Base-by-base conservation (phyloP, 1,140 invertebrate genomes). In the Polypedilum vanderplanki region DNA sequence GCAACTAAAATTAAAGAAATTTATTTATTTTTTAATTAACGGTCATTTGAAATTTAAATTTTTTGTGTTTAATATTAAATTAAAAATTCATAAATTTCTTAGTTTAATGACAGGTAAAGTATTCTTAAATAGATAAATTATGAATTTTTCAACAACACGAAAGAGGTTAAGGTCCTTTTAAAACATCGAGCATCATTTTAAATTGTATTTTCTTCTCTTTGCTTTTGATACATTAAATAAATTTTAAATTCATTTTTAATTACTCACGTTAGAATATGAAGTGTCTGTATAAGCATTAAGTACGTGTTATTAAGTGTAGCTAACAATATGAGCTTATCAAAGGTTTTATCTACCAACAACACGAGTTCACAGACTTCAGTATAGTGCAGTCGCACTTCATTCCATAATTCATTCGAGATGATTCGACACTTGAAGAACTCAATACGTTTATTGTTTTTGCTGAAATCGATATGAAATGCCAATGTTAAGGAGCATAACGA, bases 401-500 rank as follows among this genome's bases (percentile, higher is more conserved):
- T 20, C 18, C 65, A 70, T 8, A 18, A 18, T n/a, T 70, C 17
- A 8, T 70, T 22, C 17, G 65, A 70, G 3, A 70, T 18, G 18
- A 20, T 70, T 10, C 65, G 20, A 70, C 10, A 10, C 20, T 22
- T 70, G 65, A 70, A 70, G 17, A 18, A 20, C 18, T 70, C 65
- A 70, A 70, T 18, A 3, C 7, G 65, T 67, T 67, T 67, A n/a
- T 89, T 90, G 0, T 90, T 78, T n/a, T 75, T 87, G 86, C 7
- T 84, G 83, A 77, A 89, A 90, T 57, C 87, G 83, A 57, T 85
- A 80, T 0, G 86, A 84, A 40, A 90, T 76, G 22, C 87, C 86
- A 57, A 87, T 81, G 77, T 83, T 85, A 77, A 89, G 84, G 67
- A 88, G 78, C 82, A 89, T 89, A 0, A 90, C 84, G 64, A 90